Evolutionary conservation across 2,888 invertebrate genomes (phyloP).

Genomic region (Microplitis manilae): DNA sequence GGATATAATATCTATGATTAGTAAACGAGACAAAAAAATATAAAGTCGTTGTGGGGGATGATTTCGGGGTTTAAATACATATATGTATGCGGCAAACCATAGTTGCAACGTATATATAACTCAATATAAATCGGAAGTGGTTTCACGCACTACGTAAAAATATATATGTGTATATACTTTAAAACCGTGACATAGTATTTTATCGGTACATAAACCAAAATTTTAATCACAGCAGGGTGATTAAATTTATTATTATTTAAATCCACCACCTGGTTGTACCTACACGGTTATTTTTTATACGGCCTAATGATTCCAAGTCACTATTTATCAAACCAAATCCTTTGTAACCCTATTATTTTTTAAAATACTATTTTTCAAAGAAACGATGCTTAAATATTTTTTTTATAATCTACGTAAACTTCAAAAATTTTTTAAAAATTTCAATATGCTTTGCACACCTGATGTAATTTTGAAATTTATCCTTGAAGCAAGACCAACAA

Average conservation of each 20-base stretch:
- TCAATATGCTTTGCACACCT: neutral
- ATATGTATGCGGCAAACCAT: neutral
- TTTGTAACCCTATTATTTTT: too few species aligned
- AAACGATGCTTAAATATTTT: neutral
- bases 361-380: too few species aligned
- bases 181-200: slow-evolving; percentile 37
- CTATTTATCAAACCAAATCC: too few species aligned
- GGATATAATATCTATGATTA: neutral
- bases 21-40: neutral
- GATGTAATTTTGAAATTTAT: slow-evolving; percentile 10
- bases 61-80: neutral
- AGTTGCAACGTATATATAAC: slow-evolving; percentile 35
- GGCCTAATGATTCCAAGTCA: too few species aligned
- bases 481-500: slow-evolving; percentile 6
- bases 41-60: neutral
- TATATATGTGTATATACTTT: neutral
- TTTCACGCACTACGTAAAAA: slow-evolving; percentile 51
- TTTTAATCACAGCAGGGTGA: slow-evolving; percentile 20
- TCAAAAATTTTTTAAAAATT: neutral
- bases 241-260: slow-evolving; percentile 10
- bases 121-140: slow-evolving; percentile 57
- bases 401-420: neutral
- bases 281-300: too few species aligned
- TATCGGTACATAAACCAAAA: slow-evolving; percentile 13
- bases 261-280: slow-evolving; percentile 45